Evolutionary conservation across 2,888 invertebrate genomes (phyloP).

Genomic region (Acrobasis repandana): DNA sequence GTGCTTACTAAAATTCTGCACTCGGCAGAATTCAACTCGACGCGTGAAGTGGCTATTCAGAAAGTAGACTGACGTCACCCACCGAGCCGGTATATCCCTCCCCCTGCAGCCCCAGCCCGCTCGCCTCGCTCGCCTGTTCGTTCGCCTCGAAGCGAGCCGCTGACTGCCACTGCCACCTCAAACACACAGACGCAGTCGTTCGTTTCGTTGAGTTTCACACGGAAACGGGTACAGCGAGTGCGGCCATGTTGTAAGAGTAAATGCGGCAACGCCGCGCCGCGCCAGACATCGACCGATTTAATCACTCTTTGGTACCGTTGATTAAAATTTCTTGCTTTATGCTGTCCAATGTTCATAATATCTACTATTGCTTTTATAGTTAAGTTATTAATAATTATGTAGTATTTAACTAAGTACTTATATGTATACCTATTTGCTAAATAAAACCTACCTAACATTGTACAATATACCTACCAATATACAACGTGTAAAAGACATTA

Average conservation of each 20-base stretch:
- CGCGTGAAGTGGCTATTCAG: conserved; percentile 55
- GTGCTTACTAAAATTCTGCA: conserved; percentile 7
- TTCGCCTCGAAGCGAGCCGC: conserved; percentile 32
- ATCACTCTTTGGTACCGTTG: conserved; percentile 64
- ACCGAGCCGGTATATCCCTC: conserved; percentile 66
- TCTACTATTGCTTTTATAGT: too few relatives aligned
- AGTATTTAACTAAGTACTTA: too few relatives aligned
- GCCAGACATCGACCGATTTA: conserved; percentile 81
- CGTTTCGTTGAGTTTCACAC: conserved; percentile 81
- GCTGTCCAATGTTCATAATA: not conserved
- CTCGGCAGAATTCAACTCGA: conserved; percentile 24
- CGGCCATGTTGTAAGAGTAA: conserved; percentile 80
- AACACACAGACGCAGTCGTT: conserved; percentile 72
- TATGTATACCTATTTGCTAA: too few relatives aligned
- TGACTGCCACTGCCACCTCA: conserved; percentile 52
- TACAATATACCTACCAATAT: too few relatives aligned
- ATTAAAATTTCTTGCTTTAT: conserved; percentile 50
- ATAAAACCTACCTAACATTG: too few relatives aligned
- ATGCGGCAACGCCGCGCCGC: conserved; percentile 82
- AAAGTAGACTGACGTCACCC: conserved; percentile 78
- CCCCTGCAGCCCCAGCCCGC: conserved; percentile 47
- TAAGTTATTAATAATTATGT: too few relatives aligned
- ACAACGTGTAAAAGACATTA: too few relatives aligned
- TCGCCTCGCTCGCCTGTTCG: conserved; percentile 31
- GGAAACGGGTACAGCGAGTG: conserved; percentile 79